phyloP scores from a whole-genome alignment of 2,113 vertebrate species.

The Eonycteris spelaea region DNA sequence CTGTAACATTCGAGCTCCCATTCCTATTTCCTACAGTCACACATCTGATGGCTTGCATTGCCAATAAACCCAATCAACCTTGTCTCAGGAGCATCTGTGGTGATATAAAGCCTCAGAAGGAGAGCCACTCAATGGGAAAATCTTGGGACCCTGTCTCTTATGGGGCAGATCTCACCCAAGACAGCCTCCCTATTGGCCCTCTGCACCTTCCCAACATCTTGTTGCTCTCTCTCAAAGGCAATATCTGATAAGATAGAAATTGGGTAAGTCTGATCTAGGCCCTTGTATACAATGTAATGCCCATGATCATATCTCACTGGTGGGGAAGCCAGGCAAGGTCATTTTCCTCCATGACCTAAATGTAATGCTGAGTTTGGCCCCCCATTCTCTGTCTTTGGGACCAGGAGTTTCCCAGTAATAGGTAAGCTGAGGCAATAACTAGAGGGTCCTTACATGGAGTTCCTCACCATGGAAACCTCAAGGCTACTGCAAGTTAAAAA shows the following conservation, averaged over 20 bases:
- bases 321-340: neutral
- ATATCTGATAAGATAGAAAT: neutral
- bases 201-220: no score
- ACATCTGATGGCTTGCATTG: neutral
- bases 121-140: neutral
- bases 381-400: neutral
- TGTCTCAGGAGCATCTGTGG: neutral
- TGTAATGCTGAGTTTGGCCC: neutral
- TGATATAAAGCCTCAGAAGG: neutral
- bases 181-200: neutral
- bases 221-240: neutral
- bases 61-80: neutral
- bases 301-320: neutral
- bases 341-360: neutral
- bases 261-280: neutral
- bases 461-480: neutral
- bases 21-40: neutral
- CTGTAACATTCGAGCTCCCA: neutral
- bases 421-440: neutral
- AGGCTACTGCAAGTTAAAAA: neutral
- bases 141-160: neutral
- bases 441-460: neutral
- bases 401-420: neutral
- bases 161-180: accelerated
- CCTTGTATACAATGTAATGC: neutral